Conservation (phyloP, 2,113 vertebrate species). For the Eulemur macaco region DNA sequence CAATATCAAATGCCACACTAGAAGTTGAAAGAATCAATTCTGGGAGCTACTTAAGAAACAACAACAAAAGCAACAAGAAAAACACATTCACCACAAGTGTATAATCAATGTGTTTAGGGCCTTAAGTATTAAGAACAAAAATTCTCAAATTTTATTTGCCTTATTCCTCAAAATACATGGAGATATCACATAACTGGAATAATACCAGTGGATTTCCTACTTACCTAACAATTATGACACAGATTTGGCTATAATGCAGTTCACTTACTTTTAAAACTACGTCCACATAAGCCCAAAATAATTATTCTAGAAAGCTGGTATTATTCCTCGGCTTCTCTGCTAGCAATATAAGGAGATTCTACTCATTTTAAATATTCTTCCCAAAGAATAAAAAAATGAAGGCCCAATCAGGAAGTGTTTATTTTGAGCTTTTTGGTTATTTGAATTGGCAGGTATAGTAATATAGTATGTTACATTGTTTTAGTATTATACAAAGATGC, state of each 20-base stretch:
- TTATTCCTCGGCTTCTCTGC: background rate
- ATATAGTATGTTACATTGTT: background rate
- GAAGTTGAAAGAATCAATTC: background rate
- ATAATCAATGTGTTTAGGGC: background rate
- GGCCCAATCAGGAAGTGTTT: background rate
- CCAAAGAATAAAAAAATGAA: conserved; percentile 15
- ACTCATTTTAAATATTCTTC: conserved; percentile 3
- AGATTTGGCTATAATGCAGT: background rate
- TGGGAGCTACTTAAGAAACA: background rate
- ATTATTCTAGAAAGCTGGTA: background rate
- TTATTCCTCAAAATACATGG: background rate
- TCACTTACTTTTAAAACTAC: background rate
- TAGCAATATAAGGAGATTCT: background rate
- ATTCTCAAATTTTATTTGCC: background rate
- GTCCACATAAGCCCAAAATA: background rate
- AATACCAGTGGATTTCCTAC: background rate
- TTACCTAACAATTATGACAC: background rate
- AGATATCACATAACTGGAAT: background rate
- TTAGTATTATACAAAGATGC: background rate
- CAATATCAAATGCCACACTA: background rate
- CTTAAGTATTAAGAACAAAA: background rate
- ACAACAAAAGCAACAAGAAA: conserved; percentile 1
- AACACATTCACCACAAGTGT: background rate
- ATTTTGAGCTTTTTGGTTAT: background rate
- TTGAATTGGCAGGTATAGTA: background rate